Evolutionary conservation across 1,140 invertebrate genomes (phyloP), one percentile per base, ranked within the genome.

Genomic region (Sycophila sp.): DNA sequence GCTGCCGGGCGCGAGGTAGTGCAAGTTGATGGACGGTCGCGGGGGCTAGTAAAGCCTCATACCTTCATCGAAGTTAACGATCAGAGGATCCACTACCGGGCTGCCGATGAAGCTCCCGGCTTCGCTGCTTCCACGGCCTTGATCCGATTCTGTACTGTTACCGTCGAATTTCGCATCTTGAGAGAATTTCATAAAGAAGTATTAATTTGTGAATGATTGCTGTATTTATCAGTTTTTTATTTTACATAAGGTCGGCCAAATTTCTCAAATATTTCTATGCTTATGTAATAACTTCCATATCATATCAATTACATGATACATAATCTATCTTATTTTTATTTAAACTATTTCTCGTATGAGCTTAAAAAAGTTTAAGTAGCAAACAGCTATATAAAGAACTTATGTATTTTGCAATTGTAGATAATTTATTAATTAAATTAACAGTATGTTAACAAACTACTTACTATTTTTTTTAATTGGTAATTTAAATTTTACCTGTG

Each of bases 11-110:
- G 84, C 83, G 80, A 86, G 82, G 78, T 86, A 86, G 80, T 85
- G 85, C 78, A 85, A 78, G 80, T 85, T 85, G 79, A 83, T 83
- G 78, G 85, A 83, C 79, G 82, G 80, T 78, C 83, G 83, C 81
- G 84, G 83, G 85, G 84, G 85, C 85, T 87, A 91, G 87, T 91
- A 91, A 85, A 92, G 88, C 80, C 89, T 89, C 90, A 92, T 92
- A 91, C 91, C 91, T 91, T 92, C 91, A 88, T 92, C 91, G 83
- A 92, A 92, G 87, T 90, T 91, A 76, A 92, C 90, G 75, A 92
- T 91, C 74, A 92, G 87, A 68, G 90, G 88, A 78, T 92, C 91
- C 51, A 91, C 89, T 73, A 85, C 77, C 85, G 86, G 85, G 81
- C 86, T 77, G 75, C 81, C 81, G 55, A 83, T 86, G 77, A 84